These are phyloP conservation scores for Crax fasciolata DNA, from an alignment of 2,797 vertebrate species.

Conservation along the genomic window DNA sequence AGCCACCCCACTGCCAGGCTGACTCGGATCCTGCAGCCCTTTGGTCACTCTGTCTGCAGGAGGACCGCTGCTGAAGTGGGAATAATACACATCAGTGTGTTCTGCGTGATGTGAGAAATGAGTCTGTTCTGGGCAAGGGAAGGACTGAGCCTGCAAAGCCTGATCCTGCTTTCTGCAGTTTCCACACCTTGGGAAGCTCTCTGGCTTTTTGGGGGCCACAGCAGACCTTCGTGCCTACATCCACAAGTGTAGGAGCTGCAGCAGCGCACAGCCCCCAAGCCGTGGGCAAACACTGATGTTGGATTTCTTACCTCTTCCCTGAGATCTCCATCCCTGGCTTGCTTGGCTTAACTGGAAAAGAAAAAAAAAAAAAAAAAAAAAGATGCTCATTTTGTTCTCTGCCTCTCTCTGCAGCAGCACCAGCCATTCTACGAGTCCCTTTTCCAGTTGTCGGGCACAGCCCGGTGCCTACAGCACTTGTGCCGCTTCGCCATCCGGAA, in stretches of 20 bases:
- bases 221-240: too few relatives aligned
- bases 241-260: too few relatives aligned
- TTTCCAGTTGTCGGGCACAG: slow-evolving; percentile 59
- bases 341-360: fast-evolving
- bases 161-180: not conserved
- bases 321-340: not conserved
- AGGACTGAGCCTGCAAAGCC: not conserved
- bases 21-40: fast-evolving
- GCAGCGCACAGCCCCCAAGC: fast-evolving
- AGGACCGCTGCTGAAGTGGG: fast-evolving
- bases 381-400: not conserved
- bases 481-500: slow-evolving; percentile 76
- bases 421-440: slow-evolving; percentile 81
- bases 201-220: not conserved
- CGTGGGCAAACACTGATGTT: fast-evolving
- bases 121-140: not conserved
- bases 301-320: not conserved
- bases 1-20: fast-evolving
- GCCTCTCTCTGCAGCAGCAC: slow-evolving; percentile 76
- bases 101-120: not conserved
- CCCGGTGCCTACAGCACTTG: slow-evolving; percentile 80
- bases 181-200: not conserved
- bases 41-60: not conserved
- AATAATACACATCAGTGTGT: fast-evolving
- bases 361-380: fast-evolving